Evolutionary conservation across 2,113 vertebrate species (phyloP), one percentile per base, ranked within the genome.

Genomic region (Oplegnathus fasciatus): DNA sequence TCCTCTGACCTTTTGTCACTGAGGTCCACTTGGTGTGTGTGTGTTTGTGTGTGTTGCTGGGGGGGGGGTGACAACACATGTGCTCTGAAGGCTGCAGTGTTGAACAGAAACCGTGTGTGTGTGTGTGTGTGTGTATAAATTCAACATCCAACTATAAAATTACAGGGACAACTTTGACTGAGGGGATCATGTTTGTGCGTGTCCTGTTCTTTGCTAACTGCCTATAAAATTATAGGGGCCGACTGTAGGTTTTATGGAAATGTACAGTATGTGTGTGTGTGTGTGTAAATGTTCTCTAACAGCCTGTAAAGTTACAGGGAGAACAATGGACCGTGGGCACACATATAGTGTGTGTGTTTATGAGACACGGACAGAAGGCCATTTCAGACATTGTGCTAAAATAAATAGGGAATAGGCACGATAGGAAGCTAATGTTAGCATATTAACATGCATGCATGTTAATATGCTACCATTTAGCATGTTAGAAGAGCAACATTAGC

Each of bases 191-290:
- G 69, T 78, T 58, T 84, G 83, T 72, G 67, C 66, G 57, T 78
- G 77, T 76, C 37, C 50, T 64, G 22, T 26, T 84, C 32, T 60
- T n/a, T 79, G 76, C 75, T 68, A 57, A 78, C 58, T 81, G 58
- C 54, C 54, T 79, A 44, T 82, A 52, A 73, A 87, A 90, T 90
- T 90, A 88, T 44, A 88, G 80, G 20, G 34, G 32, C 60, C 5
- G n/a, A 20, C 44, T 83, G 68, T 78, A 80, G 79, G 26, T 83
- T 86, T 79, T 64, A 85, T 50, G 28, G 65, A 79, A 60, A 67
- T 81, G 22, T 70, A 84, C 72, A 46, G 18, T 37, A 28, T 68
- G 46, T 44, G 78, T 54, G 57, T 42, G 42, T 61, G n/a, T 67
- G 17, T 46, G 1, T 77, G 1, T 79, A 58, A 52, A 64, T 48